Conservation (phyloP, 1,140 invertebrate genomes). For the Stegodyphus dumicola region DNA sequence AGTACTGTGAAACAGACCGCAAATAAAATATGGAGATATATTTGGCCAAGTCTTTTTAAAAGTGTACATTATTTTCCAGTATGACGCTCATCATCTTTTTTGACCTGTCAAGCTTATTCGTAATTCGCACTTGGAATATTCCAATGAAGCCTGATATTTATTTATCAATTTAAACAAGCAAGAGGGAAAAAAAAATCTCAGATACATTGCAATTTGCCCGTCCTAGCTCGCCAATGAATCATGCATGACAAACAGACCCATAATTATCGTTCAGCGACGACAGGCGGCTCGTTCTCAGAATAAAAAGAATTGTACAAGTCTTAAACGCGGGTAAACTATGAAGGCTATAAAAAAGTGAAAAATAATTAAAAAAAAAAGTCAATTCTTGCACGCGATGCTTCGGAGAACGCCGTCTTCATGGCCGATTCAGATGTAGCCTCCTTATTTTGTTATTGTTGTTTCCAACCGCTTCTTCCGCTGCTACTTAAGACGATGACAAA, state of each 20-base stretch:
- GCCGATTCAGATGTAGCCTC: slow-evolving; percentile 12
- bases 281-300: slow-evolving; percentile 9
- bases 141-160: too few relatives aligned
- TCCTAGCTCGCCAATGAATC: slow-evolving; percentile 25
- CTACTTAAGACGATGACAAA: slow-evolving; percentile 43
- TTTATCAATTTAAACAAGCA: too few relatives aligned
- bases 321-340: background rate
- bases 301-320: background rate
- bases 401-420: background rate
- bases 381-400: slow-evolving; percentile 43
- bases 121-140: too few relatives aligned
- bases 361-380: slow-evolving; percentile 26
- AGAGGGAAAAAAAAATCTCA: too few relatives aligned
- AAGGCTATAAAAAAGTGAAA: background rate
- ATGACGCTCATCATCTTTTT: too few relatives aligned
- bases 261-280: slow-evolving; percentile 33
- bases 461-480: background rate
- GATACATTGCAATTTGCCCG: slow-evolving; percentile 1
- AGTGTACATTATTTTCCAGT: too few relatives aligned
- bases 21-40: too few relatives aligned
- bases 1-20: too few relatives aligned
- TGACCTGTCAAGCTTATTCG: too few relatives aligned
- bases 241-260: slow-evolving; percentile 11
- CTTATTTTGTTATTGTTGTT: background rate
- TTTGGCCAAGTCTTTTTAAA: too few relatives aligned